These are phyloP conservation scores for Sarcophaga rosellei DNA, from an alignment of 2,888 invertebrate genomes.

Conservation along the genomic window DNA sequence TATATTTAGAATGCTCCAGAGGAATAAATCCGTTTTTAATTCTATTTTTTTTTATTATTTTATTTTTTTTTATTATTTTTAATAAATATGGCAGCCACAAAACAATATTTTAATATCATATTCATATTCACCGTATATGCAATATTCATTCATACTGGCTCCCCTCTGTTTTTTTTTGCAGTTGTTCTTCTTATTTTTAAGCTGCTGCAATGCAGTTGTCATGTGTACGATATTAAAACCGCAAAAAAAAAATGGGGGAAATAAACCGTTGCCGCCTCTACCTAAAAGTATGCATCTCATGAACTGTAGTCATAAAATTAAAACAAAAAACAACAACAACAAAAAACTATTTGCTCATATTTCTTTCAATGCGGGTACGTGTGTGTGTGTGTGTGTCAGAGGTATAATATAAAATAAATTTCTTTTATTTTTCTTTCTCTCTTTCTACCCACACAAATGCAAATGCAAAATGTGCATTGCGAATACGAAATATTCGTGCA, in stretches of 20 bases:
- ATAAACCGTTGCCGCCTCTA: slow-evolving; percentile 21
- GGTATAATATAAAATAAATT: not conserved
- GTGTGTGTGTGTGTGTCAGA: not conserved
- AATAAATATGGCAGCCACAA: slow-evolving; percentile 44
- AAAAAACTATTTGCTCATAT: not conserved
- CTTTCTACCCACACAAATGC: not conserved
- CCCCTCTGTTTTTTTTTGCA: slow-evolving; percentile 16
- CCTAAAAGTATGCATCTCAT: slow-evolving; percentile 37
- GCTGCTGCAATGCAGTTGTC: slow-evolving; percentile 68
- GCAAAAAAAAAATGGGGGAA: slow-evolving; percentile 1
- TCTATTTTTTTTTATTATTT: not conserved
- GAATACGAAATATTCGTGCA: not conserved
- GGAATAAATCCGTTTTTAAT: slow-evolving; percentile 4
- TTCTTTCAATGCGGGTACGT: not conserved
- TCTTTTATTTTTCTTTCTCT: not conserved
- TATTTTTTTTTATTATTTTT: slow-evolving; percentile 17
- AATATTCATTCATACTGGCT: not conserved
- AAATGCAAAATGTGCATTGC: not conserved
- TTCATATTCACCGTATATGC: not conserved
- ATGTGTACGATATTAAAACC: slow-evolving; percentile 42
- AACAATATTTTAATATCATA: slow-evolving; percentile 52
- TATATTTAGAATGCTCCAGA: slow-evolving; percentile 42
- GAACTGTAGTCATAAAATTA: slow-evolving; percentile 53
- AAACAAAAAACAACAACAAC: slow-evolving; percentile 25
- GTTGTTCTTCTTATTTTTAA: slow-evolving; percentile 41